Base-by-base conservation (phyloP, 2,113 vertebrate species). In the Natator depressus region DNA sequence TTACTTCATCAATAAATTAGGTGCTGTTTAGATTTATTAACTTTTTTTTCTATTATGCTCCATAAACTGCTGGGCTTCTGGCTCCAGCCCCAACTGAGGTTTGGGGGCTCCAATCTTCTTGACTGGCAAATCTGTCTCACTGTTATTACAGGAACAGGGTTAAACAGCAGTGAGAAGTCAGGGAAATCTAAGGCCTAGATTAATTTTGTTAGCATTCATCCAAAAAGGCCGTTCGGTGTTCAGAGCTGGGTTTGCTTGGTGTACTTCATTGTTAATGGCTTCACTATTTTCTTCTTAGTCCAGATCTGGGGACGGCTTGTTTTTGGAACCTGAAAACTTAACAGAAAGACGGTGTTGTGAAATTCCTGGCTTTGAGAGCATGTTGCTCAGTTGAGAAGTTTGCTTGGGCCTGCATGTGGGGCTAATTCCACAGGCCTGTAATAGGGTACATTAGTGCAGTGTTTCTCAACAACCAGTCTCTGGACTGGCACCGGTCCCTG, bases 1-100 rank as follows among this genome's bases (percentile, higher is more conserved):
- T 82, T 57, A 83, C 80, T 95, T 98, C 96, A 93, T 97, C 97
- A 95, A 96, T 98, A 98, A 97, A 97, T 93, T 89, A 97, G 96
- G 87, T 76, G 89, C 62, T 50, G 14, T 49, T 91, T 57, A 91
- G 96, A 97, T 94, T 97, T 96, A 97, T 96, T 97, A 93, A 97
- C 96, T 97, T 98, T 96, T 93, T 94, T 85, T 94, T 91, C 89
- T 96, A 87, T 95, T 90, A 84, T 50, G 75, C 3, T 22, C 49
- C 78, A n/a, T 50, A 84, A 92, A 54, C 19, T 90, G 14, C 7
- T 1, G 2, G 22, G 88, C 76, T 82, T 50, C 93, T 22, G 62
- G 51, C 50, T 31, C 57, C 25, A 31, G 10, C 85, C 91, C 24
- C 54, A 0, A 11, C 5, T 8, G 49, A 84, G 35, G 8, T 0